Percentiles rank a stretch among this genome's conserved stretches.
These are phyloP conservation scores for Chionoecetes opilio DNA, from an alignment of 1,140 invertebrate genomes.

Conservation along the genomic window DNA sequence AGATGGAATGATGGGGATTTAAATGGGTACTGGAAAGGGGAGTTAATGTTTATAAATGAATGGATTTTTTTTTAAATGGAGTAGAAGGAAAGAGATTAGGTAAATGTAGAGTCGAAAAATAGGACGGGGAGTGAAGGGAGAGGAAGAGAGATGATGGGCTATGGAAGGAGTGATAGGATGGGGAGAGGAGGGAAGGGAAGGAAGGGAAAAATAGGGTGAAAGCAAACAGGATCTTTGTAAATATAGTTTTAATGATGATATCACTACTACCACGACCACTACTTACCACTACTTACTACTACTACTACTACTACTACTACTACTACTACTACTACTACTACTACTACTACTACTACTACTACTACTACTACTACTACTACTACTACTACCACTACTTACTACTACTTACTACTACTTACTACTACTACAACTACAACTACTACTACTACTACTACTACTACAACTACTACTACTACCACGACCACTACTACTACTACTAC, in stretches of 20 bases:
- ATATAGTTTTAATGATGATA: no score
- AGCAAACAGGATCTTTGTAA: not conserved
- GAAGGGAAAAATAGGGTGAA: not conserved
- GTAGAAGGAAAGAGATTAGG: no score
- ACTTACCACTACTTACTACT: not conserved
- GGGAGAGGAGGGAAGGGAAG: not conserved
- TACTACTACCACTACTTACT: constrained; percentile 10
- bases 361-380: constrained; percentile 29
- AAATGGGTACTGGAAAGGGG: no score
- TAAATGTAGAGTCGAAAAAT: no score
- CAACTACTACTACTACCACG: not conserved
- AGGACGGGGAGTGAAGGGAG: no score
- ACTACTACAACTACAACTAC: not conserved
- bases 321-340: constrained; percentile 19
- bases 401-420: not conserved
- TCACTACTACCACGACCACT: not conserved
- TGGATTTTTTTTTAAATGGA: no score
- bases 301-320: constrained; percentile 28
- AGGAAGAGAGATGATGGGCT: not conserved
- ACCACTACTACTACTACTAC: not conserved
- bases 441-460: not conserved
- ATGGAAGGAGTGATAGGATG: not conserved
- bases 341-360: constrained; percentile 20
- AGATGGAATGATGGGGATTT: no score
- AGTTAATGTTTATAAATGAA: no score